These are phyloP conservation scores for Sphaeridia pumilis DNA, from an alignment of 2,888 invertebrate species.

Conservation along the genomic window DNA sequence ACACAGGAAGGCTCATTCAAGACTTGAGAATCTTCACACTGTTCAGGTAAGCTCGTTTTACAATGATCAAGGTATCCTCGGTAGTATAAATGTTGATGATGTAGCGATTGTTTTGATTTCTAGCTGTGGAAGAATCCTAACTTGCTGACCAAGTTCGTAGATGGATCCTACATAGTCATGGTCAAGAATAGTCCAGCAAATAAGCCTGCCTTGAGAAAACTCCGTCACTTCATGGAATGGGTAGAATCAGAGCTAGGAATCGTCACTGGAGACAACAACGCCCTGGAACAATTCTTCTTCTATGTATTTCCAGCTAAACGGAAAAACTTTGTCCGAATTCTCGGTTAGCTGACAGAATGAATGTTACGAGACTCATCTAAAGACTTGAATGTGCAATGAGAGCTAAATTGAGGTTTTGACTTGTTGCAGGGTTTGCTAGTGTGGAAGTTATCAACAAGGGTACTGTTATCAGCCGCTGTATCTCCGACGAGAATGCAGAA, in stretches of 20 bases:
- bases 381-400: background rate
- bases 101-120: too few relatives aligned
- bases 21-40: constrained; percentile 25
- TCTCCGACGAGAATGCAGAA: constrained; percentile 3
- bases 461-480: constrained; percentile 4
- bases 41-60: constrained; percentile 19
- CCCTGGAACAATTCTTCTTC: constrained; percentile 20
- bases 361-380: too few relatives aligned
- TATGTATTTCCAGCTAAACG: constrained; percentile 25
- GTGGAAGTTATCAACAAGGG: constrained; percentile 18
- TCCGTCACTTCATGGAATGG: constrained; percentile 29
- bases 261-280: constrained; percentile 1
- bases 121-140: constrained; percentile 31
- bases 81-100: background rate
- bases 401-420: too few relatives aligned
- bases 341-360: constrained; percentile 21
- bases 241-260: constrained; percentile 31
- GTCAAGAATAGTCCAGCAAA: constrained; percentile 17
- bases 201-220: constrained; percentile 17
- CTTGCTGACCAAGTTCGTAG: constrained; percentile 20
- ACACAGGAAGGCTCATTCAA: constrained; percentile 29
- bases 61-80: background rate
- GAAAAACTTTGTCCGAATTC: constrained; percentile 26
- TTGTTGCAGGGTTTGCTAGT: constrained; percentile 22
- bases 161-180: constrained; percentile 22